Conservation (phyloP, 2,113 vertebrate genomes). For the Epinephelus moara region DNA sequence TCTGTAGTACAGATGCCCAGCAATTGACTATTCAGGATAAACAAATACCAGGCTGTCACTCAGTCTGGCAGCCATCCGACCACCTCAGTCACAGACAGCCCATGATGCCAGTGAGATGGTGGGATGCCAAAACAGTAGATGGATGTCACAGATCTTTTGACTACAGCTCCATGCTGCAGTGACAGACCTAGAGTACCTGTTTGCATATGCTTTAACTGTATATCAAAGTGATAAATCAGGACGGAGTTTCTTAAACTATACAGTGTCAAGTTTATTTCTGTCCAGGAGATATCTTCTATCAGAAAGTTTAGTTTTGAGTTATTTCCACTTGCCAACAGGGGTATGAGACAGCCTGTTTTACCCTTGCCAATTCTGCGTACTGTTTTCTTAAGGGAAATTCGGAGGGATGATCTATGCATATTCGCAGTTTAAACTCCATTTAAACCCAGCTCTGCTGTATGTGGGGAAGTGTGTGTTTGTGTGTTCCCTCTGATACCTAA, state of each 20-base stretch:
- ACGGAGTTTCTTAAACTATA: constrained; percentile 16
- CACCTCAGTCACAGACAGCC: constrained; percentile 66
- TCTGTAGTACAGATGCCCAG: constrained; percentile 71
- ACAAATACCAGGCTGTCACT: constrained; percentile 77
- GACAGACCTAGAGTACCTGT: constrained; percentile 25
- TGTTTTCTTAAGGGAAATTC: constrained; percentile 22
- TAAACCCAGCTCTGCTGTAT: constrained; percentile 46
- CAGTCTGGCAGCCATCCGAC: constrained; percentile 73
- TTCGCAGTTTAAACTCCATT: constrained; percentile 29
- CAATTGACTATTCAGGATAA: constrained; percentile 70
- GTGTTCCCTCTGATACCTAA: constrained; percentile 67
- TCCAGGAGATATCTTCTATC: neutral
- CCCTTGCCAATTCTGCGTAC: constrained; percentile 9
- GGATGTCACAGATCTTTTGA: constrained; percentile 62
- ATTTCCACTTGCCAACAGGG: neutral
- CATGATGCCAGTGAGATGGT: constrained; percentile 59
- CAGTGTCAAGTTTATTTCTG: constrained; percentile 7
- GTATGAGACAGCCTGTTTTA: constrained; percentile 11
- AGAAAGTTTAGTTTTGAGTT: constrained; percentile 27
- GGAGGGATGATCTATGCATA: constrained; percentile 49
- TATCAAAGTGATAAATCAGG: constrained; percentile 32
- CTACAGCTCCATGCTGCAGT: constrained; percentile 22
- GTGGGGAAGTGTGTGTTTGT: constrained; percentile 42
- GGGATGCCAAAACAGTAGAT: constrained; percentile 61
- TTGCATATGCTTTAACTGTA: constrained; percentile 41